These are phyloP conservation scores for Drosophila simulans DNA, from an alignment of 1,140 invertebrate genomes.

Conservation along the genomic window DNA sequence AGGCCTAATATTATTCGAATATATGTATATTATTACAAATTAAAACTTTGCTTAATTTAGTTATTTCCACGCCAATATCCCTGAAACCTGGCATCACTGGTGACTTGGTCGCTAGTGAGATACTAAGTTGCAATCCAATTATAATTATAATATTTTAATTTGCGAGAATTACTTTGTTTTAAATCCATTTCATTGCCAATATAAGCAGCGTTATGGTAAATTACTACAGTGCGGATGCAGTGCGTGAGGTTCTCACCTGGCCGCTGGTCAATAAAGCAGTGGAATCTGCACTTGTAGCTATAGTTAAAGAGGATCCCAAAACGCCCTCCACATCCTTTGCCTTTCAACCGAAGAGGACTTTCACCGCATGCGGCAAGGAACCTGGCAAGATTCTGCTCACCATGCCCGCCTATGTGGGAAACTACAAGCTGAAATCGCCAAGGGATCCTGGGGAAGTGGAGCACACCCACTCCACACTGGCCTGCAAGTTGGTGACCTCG, in stretches of 20 bases:
- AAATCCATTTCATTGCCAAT: not conserved
- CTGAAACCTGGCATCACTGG: too few relatives aligned
- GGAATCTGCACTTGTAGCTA: slow-evolving; percentile 60
- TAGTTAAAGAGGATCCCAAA: not conserved
- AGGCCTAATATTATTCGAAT: too few relatives aligned
- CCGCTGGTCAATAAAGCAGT: slow-evolving; percentile 67
- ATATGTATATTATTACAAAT: too few relatives aligned
- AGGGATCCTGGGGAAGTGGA: not conserved
- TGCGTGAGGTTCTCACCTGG: slow-evolving; percentile 61
- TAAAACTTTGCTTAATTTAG: too few relatives aligned
- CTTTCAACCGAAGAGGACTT: slow-evolving; percentile 46
- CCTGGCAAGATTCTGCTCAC: slow-evolving; percentile 63
- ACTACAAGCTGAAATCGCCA: slow-evolving; percentile 46
- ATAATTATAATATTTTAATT: too few relatives aligned
- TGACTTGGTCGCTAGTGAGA: too few relatives aligned
- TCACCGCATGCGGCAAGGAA: slow-evolving; percentile 24
- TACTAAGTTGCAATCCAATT: too few relatives aligned
- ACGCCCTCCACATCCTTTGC: slow-evolving; percentile 3
- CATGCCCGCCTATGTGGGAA: slow-evolving; percentile 85
- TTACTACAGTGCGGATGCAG: slow-evolving; percentile 49
- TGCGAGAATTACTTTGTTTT: too few relatives aligned
- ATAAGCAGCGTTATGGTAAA: slow-evolving; percentile 24
- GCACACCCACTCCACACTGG: slow-evolving; percentile 74
- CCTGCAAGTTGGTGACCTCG: slow-evolving; percentile 85
- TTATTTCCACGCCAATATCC: too few relatives aligned